These are phyloP conservation scores for Verasper variegatus DNA, from an alignment of 2,113 vertebrate genomes.

Conservation along the genomic window DNA sequence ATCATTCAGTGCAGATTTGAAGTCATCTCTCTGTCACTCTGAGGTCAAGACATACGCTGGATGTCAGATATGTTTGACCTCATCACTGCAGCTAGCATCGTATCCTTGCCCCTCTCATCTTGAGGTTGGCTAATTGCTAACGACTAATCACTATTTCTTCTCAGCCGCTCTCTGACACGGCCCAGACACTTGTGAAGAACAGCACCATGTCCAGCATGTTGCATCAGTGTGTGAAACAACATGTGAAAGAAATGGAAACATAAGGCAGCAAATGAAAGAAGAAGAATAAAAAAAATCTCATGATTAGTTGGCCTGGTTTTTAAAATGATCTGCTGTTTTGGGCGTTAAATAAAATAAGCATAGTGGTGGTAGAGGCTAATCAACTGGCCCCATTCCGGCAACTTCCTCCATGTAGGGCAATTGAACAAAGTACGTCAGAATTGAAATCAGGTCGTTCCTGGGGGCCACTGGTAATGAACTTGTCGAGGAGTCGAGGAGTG, in stretches of 20 bases:
- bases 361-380: slow-evolving; percentile 71
- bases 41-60: slow-evolving; percentile 29
- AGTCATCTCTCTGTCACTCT: slow-evolving; percentile 38
- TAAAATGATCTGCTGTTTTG: slow-evolving; percentile 75
- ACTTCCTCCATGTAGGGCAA: slow-evolving; percentile 77
- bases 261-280: slow-evolving; percentile 34
- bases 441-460: slow-evolving; percentile 83
- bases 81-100: slow-evolving; percentile 41
- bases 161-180: slow-evolving; percentile 45
- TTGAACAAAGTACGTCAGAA: slow-evolving; percentile 79
- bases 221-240: slow-evolving; percentile 25
- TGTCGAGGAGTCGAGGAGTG: slow-evolving; percentile 51
- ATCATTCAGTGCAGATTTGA: slow-evolving; percentile 45
- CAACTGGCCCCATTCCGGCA: slow-evolving; percentile 73
- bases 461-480: slow-evolving; percentile 80
- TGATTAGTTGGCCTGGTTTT: slow-evolving; percentile 74
- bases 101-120: slow-evolving; percentile 50
- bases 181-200: slow-evolving; percentile 29
- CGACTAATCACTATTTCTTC: slow-evolving; percentile 54
- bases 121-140: slow-evolving; percentile 59
- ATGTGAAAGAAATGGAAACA: slow-evolving; percentile 35
- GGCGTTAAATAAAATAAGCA: slow-evolving; percentile 77
- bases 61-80: slow-evolving; percentile 45
- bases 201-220: slow-evolving; percentile 22
- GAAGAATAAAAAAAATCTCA: slow-evolving; percentile 29